phyloP scores from a whole-genome alignment of 2,888 invertebrate genomes.

The Polyploca ridens region DNA sequence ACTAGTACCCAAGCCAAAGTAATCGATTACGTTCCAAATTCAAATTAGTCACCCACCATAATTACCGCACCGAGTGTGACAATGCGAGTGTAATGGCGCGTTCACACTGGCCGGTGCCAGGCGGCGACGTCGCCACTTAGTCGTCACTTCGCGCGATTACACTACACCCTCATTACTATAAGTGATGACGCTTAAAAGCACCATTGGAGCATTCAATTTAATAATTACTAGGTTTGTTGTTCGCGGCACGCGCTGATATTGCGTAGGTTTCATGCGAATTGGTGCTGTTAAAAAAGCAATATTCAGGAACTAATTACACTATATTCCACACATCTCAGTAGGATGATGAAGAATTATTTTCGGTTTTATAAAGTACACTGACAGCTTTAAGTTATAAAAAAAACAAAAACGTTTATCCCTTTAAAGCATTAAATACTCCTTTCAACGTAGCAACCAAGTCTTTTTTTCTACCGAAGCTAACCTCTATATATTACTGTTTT shows the following conservation, averaged over 20 bases:
- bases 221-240: conserved; percentile 76
- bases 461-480: too few species aligned
- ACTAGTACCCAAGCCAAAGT: not conserved
- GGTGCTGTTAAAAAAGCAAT: conserved; percentile 33
- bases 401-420: too few species aligned
- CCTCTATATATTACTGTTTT: too few species aligned
- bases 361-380: too few species aligned
- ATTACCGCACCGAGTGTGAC: conserved; percentile 55
- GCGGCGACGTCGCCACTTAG: conserved; percentile 75
- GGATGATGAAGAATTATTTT: too few species aligned
- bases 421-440: too few species aligned
- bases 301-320: not conserved
- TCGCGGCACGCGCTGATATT: conserved; percentile 49
- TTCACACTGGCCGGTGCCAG: conserved; percentile 56
- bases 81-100: conserved; percentile 72
- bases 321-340: not conserved
- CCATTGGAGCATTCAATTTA: conserved; percentile 80
- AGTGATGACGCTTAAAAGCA: conserved; percentile 81
- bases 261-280: conserved; percentile 52
- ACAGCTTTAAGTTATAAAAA: too few species aligned
- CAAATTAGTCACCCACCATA: conserved; percentile 55
- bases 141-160: conserved; percentile 67
- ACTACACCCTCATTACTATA: conserved; percentile 76
- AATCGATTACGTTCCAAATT: conserved; percentile 49
- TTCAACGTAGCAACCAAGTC: too few species aligned